Percentiles rank a stretch among this genome's conserved stretches.
Evolutionary conservation across 2,113 vertebrate genomes (phyloP).

Genomic region (Laticauda laticaudata): DNA sequence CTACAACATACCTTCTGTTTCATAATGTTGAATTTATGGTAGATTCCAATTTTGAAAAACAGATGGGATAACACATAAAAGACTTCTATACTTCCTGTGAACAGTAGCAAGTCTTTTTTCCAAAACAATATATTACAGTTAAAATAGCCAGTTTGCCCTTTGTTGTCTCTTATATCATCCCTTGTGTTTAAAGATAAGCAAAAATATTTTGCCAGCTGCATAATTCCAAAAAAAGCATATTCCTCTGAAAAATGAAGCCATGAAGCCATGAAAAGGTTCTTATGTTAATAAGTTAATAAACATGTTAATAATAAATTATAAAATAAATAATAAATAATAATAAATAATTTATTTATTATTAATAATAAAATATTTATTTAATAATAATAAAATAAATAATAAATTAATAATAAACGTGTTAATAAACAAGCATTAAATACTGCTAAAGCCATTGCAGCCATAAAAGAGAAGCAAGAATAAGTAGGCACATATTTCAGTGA

Average conservation of each 20-base stretch:
- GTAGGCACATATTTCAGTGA: not conserved
- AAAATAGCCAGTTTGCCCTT: conserved; percentile 42
- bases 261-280: not conserved
- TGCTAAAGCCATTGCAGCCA: not conserved
- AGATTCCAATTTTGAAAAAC: not conserved
- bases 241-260: not conserved
- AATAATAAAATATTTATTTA: too few species aligned
- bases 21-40: not conserved
- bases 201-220: not conserved
- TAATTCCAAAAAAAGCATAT: conserved; percentile 22
- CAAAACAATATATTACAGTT: conserved; percentile 51
- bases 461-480: not conserved
- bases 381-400: too few species aligned
- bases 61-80: not conserved
- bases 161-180: conserved; percentile 52
- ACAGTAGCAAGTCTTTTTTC: conserved; percentile 39
- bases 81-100: not conserved
- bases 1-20: not conserved
- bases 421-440: not conserved
- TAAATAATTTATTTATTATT: too few species aligned
- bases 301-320: not conserved
- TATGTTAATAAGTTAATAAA: not conserved
- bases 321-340: too few species aligned
- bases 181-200: not conserved
- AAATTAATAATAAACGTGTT: not conserved